These are phyloP conservation scores for Cyclopterus lumpus DNA, from an alignment of 2,797 vertebrate genomes.

Conservation along the genomic window DNA sequence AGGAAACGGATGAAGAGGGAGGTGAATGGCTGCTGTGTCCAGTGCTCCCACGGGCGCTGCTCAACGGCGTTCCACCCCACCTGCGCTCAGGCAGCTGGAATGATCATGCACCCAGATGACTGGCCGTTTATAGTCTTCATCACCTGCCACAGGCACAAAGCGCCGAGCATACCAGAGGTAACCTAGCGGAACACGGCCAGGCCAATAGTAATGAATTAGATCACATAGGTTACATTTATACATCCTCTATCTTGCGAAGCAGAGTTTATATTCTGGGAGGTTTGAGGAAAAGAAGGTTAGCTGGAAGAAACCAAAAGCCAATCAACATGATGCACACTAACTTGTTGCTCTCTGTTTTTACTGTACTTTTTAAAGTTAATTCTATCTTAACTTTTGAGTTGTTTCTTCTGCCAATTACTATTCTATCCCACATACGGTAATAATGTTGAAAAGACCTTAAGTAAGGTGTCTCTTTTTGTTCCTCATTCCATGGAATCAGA, in stretches of 20 bases:
- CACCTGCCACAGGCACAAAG: constrained; percentile 94
- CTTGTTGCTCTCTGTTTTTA: background rate
- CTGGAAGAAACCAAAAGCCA: background rate
- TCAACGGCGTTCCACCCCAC: constrained; percentile 96
- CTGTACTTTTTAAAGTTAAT: background rate
- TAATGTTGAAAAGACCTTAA: background rate
- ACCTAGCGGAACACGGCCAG: background rate
- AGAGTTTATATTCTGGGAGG: background rate
- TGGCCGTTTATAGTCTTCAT: constrained; percentile 97
- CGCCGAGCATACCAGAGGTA: constrained; percentile 89
- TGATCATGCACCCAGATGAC: constrained; percentile 97
- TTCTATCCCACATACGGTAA: background rate
- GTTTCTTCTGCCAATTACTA: background rate
- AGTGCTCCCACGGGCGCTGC: constrained; percentile 97
- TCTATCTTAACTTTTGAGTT: background rate
- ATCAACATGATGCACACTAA: background rate
- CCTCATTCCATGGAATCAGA: background rate
- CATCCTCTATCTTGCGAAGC: background rate
- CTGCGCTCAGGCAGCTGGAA: constrained; percentile 94
- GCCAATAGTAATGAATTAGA: too few species aligned
- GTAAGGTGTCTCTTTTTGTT: background rate
- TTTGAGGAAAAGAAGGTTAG: background rate
- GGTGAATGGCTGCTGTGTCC: constrained; percentile 93
- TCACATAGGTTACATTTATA: background rate
- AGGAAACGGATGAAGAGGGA: constrained; percentile 93